Base-by-base conservation (phyloP, 2,888 invertebrate genomes). In the Pyrrhosoma nymphula region DNA sequence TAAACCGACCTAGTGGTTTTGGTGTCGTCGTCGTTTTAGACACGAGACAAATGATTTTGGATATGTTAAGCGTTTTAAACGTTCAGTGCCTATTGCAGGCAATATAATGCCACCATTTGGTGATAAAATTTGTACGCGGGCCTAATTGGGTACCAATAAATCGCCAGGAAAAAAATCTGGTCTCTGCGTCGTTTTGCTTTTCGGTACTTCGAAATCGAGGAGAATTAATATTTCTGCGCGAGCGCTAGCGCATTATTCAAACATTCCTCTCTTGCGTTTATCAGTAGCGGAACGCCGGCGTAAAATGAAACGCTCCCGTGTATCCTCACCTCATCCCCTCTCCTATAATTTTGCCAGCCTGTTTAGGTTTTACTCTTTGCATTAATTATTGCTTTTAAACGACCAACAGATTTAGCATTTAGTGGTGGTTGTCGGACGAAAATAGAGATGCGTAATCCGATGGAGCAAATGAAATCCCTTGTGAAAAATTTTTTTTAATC, bases 351-450 rank as follows among this genome's bases (percentile, higher is more conserved):
- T 82, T 35, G 12, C 35, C 10, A 14, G 30, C 82, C 82, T 14
- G 0, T 82, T 82, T 35, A 35, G 12, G 4, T 35, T 82, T 82
- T 82, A 35, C 82, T 47, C 82, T 35, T 82, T 82, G 35, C 82
- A 35, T 82, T 82, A 82, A 82, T 82, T 82, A 82, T 82, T 82
- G 82, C 82, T 82, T 82, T 82, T 35, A 82, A 82, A 82, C 82
- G 82, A 82, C 82, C 82, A 82, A 35, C 82, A 82, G 82, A 82
- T 82, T 82, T 82, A 82, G 82, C 82, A 35, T 82, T 82, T 82
- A 82, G 82, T 82, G 82, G 30, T 82, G 82, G 82, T 82, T 82
- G 30, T 82, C 16, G 82, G 82, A 82, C 82, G 26, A 82, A 82
- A 82, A 82, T 82, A 35, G 82, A 82, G 82, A 82, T 82, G 82